Conservation (phyloP, 2,888 invertebrate species). For the Acanthoscelides obtectus region DNA sequence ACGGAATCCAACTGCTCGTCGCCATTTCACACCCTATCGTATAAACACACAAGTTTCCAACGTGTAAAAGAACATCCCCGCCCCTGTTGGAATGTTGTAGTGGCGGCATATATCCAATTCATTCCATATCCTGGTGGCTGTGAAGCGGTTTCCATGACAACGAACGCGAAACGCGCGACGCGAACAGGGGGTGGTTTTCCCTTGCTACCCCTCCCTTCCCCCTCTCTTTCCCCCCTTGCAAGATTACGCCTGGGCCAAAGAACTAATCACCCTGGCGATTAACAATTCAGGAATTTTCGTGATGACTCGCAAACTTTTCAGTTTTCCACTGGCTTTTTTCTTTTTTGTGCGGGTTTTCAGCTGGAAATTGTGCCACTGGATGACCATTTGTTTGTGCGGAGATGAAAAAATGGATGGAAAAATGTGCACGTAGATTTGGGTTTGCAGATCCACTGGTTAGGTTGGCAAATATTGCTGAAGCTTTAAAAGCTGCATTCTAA, state of each 20-base stretch:
- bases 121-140: not conserved
- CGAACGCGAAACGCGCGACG: not conserved
- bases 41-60: too few species aligned
- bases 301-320: not conserved
- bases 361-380: too few species aligned
- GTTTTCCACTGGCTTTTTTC: not conserved
- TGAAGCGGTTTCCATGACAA: not conserved
- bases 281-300: not conserved
- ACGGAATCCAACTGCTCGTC: too few species aligned
- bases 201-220: not conserved
- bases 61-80: not conserved
- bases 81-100: not conserved
- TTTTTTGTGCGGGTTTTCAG: too few species aligned
- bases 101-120: not conserved
- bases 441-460: too few species aligned
- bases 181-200: not conserved
- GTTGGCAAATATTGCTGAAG: too few species aligned
- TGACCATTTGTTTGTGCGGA: too few species aligned
- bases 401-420: too few species aligned
- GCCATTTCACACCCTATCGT: too few species aligned
- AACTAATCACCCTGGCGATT: not conserved
- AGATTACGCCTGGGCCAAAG: not conserved
- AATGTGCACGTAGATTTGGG: too few species aligned
- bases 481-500: too few species aligned
- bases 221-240: constrained; percentile 14